These are phyloP conservation scores for Sapayoa aenigma DNA, from an alignment of 2,113 vertebrate genomes.

Conservation along the genomic window DNA sequence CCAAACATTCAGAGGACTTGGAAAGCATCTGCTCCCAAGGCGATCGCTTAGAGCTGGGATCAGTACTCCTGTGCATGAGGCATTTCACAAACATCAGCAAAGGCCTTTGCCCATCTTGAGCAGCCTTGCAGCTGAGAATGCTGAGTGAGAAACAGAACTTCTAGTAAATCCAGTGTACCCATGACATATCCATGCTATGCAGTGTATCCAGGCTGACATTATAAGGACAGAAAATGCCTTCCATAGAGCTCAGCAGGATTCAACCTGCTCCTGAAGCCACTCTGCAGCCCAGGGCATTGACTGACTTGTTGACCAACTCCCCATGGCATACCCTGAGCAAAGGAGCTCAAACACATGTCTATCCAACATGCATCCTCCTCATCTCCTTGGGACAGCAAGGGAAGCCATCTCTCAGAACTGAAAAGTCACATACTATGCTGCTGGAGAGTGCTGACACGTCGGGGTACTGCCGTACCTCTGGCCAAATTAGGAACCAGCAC, in stretches of 20 bases:
- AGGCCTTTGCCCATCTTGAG: background rate
- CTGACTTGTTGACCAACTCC: fast-evolving
- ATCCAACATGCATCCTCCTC: too few relatives aligned
- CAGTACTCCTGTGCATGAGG: background rate
- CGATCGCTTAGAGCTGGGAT: background rate
- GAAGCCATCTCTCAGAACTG: background rate
- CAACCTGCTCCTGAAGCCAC: background rate
- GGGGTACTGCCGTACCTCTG: background rate
- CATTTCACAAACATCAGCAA: background rate
- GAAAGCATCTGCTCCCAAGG: background rate
- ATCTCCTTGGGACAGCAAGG: background rate
- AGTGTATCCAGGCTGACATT: background rate
- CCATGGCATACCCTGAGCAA: background rate
- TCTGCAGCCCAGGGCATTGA: background rate
- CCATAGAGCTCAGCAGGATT: background rate
- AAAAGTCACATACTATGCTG: background rate
- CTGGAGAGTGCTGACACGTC: background rate
- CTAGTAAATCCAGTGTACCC: background rate
- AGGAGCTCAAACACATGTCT: background rate
- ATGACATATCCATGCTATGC: background rate
- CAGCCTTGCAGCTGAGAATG: background rate
- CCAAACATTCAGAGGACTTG: background rate
- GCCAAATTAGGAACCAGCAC: background rate
- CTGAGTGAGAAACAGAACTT: background rate
- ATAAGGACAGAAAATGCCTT: background rate